Base-by-base conservation (phyloP, 2,888 invertebrate species). In the Actias luna region DNA sequence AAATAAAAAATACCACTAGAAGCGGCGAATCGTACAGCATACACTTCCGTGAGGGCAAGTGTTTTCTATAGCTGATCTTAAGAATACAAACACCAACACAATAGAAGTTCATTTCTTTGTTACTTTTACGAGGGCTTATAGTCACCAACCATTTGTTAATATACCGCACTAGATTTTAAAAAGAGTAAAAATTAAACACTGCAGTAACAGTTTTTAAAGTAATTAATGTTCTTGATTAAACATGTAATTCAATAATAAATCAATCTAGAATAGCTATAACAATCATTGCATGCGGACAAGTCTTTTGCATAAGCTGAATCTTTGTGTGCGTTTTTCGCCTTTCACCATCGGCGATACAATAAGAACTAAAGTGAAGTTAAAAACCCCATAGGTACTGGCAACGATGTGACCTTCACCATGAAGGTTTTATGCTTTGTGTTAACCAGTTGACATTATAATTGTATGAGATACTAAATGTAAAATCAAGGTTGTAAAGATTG, bases 391-490 rank as follows among this genome's bases (percentile, higher is more conserved):
- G 22, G 25, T 50, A 50, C 46, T 25, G 46, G 25, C 22, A 14
- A 25, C 12, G 10, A 50, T 25, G 25, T 50, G 46, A 25, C 46
- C 46, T 50, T 50, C 25, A 2, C 14, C 46, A 22, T 50, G 25
- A 42, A 18, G 42, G 10, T 50, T 12, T 46, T 46, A 12, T 46
- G 22, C 25, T 22, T 12, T 25, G 22, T 25, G 46, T 25, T 50
- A 50, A 25, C 22, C 46, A 50, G 46, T 50, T 50, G 25, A 12
- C 16, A 50, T 22, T 12, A 18, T 42, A n/a, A 42, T 18, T 42
- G 18, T 60, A 36, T 61, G 59, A 52, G 25, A 55, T 29, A 29
- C 27, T 55, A 29, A 55, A 55, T 29, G n/a, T 55, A 55, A 39
- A 59, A 59, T 36, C 36, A 36, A 39, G 59, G 36, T 39, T 39